A percentile compares a stretch with the other conserved stretches of the same genome.
Evolutionary conservation across 1,140 invertebrate genomes (phyloP).

Genomic region (Cherax destructor): DNA sequence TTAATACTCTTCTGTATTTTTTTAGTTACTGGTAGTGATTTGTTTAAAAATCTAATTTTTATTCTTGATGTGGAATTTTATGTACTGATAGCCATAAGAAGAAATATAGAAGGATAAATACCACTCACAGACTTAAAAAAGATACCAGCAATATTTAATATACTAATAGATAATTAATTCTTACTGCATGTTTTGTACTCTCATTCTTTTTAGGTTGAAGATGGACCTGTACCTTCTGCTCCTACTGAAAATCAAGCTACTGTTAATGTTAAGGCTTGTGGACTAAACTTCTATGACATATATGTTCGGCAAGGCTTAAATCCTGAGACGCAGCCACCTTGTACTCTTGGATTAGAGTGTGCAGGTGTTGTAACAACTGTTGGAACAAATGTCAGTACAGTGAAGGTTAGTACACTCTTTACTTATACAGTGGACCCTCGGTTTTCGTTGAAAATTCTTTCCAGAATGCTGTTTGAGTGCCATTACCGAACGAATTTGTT

Average conservation of each 20-base stretch:
- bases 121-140: too few species aligned
- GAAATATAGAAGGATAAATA: too few species aligned
- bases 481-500: too few species aligned
- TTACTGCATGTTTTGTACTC: background rate
- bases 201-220: constrained; percentile 41
- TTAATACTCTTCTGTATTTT: too few species aligned
- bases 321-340: constrained; percentile 74
- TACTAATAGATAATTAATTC: background rate
- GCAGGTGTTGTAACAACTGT: constrained; percentile 75
- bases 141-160: background rate
- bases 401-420: constrained; percentile 73
- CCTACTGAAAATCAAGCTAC: constrained; percentile 45
- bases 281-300: constrained; percentile 78
- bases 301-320: constrained; percentile 77
- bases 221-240: constrained; percentile 7
- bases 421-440: too few species aligned
- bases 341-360: constrained; percentile 78
- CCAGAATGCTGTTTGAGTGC: too few species aligned
- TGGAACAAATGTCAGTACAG: constrained; percentile 72
- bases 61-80: too few species aligned
- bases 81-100: too few species aligned
- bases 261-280: constrained; percentile 58
- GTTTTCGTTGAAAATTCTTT: too few species aligned
- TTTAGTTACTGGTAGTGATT: too few species aligned
- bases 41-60: too few species aligned